Evolutionary conservation across 2,113 vertebrate genomes (phyloP), one percentile per base, ranked within the genome.

Genomic region (Sakesphorus luctuosus): DNA sequence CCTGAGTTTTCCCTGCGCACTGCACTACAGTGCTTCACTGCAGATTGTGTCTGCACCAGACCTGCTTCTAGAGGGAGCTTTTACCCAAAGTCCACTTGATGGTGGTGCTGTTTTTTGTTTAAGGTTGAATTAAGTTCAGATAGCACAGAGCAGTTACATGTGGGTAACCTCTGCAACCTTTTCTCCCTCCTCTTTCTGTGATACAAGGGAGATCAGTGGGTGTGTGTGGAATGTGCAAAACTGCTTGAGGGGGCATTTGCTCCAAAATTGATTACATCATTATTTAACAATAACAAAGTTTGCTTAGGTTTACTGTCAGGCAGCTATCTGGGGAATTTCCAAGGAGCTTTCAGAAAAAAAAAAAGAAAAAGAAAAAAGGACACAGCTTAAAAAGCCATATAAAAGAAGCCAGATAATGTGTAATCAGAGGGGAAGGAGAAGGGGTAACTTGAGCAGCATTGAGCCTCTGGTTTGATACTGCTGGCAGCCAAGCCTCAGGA

Each of bases 41-140:
- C 3, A 6, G 20, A 33, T 26, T 9, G 1, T 36, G 21, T 20
- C 4, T 1, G 43, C 25, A 19, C 35, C 1, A 3, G 72, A 58
- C 20, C 31, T 43, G 19, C 11, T 76, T 3, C 31, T 86, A 1
- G 0, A 10, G 19, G 8, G 28, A 59, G 14, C 17, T 58, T 44
- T 61, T 49, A 46, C n/a, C 40, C 23, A 73, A 92, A 78, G 59
- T 25, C 47, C 14, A 21, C 35, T 47, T 49, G 49, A 43, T 49
- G 31, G 40, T 67, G 43, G 19, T 28, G 6, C 35, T 38, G 29
- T 4, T 50, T 40, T 40, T 83, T 71, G 58, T 38, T 82, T 65
- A 63, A 59, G 14, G 24, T 23, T 18, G 46, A 78, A 29, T 52
- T 71, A 59, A 73, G 16, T 88, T 78, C 17, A 36, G 50, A 6